Percentiles rank a stretch among this genome's conserved stretches.
Evolutionary conservation across 2,113 vertebrate species (phyloP).

Genomic region (Psittacara wagleri): DNA sequence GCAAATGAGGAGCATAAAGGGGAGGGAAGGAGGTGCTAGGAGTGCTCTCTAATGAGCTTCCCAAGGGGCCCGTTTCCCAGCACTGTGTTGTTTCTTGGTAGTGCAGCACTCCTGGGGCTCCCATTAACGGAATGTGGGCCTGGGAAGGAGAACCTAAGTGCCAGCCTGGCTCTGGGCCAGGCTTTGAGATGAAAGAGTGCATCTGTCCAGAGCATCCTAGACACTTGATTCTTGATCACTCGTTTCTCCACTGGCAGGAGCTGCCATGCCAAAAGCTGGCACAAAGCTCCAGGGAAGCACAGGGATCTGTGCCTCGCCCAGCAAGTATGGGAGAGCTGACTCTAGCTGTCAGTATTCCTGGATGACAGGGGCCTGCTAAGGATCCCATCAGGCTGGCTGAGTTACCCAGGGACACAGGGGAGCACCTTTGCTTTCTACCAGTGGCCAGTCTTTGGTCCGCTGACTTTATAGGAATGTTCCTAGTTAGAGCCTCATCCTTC

Average conservation of each 20-base stretch:
- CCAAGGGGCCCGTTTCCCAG: slow-evolving; percentile 7
- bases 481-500: background rate
- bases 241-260: background rate
- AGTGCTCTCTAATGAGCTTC: background rate
- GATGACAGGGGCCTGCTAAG: background rate
- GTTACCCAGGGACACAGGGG: background rate
- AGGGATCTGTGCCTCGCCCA: background rate
- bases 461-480: background rate
- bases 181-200: background rate
- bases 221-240: background rate
- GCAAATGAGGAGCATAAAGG: background rate
- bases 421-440: background rate
- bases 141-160: slow-evolving; percentile 53
- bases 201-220: background rate
- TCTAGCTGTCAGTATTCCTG: background rate
- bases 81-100: slow-evolving; percentile 13
- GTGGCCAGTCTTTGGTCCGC: background rate
- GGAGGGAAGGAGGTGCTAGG: background rate
- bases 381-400: background rate
- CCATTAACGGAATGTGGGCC: slow-evolving; percentile 12
- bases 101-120: background rate
- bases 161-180: slow-evolving; percentile 44
- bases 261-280: background rate
- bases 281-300: background rate
- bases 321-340: accelerated